These are phyloP conservation scores for Tragopan temminckii DNA, from an alignment of 2,797 vertebrate genomes.

Conservation along the genomic window DNA sequence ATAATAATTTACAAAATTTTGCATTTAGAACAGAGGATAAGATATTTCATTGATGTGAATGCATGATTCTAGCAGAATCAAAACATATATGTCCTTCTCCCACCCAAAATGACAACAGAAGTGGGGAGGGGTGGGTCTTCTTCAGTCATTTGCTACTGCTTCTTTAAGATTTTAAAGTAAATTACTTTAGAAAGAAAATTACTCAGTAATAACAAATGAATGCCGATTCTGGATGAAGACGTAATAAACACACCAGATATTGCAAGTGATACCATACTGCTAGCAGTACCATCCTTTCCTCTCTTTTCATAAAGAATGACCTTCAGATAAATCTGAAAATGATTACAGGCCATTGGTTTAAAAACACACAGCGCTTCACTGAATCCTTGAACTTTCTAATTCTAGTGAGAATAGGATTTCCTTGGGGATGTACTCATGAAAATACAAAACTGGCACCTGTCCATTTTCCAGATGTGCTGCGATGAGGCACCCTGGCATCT, in stretches of 20 bases:
- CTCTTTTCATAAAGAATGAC: neutral
- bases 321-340: conserved; percentile 27
- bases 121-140: neutral
- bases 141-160: neutral
- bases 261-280: neutral
- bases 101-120: neutral
- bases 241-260: conserved; percentile 19
- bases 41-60: neutral
- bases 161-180: conserved; percentile 7
- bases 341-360: neutral
- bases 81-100: neutral
- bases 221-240: neutral
- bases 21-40: neutral
- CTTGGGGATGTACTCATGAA: neutral
- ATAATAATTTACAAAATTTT: neutral
- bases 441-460: neutral
- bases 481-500: neutral
- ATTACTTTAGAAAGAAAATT: neutral
- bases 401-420: conserved; percentile 10
- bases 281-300: neutral
- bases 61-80: neutral
- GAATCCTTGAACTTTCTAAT: neutral
- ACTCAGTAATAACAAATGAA: neutral
- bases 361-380: neutral
- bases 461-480: neutral